A percentile compares a stretch with the other conserved stretches of the same genome.
These are phyloP conservation scores for Avahi laniger DNA, from an alignment of 2,797 vertebrate genomes.

Conservation along the genomic window DNA sequence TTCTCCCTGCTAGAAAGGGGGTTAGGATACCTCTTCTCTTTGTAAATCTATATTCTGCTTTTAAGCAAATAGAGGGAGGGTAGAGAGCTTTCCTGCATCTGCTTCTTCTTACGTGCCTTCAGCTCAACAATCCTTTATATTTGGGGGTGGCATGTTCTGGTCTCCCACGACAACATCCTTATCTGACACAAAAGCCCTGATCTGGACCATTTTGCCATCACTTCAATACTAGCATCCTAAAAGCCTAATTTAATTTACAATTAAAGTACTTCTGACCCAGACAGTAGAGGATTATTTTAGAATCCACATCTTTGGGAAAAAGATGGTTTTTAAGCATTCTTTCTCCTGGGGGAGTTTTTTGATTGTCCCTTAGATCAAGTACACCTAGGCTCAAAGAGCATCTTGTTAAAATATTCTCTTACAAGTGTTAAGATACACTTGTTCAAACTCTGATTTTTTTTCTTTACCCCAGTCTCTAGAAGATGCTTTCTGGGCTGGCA, in stretches of 20 bases:
- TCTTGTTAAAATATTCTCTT: conserved; percentile 49
- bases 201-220: background rate
- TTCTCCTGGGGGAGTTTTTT: conserved; percentile 18
- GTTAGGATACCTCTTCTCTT: background rate
- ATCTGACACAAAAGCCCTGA: background rate
- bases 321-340: conserved; percentile 22
- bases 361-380: conserved; percentile 33
- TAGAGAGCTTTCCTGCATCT: background rate
- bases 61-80: background rate
- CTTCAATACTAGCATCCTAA: conserved; percentile 3
- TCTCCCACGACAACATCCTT: background rate
- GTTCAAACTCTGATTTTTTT: conserved; percentile 24
- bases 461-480: conserved; percentile 28
- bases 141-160: background rate
- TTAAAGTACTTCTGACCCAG: background rate
- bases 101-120: background rate
- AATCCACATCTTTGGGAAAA: background rate
- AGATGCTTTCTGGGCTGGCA: conserved; percentile 23
- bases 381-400: background rate
- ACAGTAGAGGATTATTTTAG: background rate
- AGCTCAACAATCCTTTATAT: background rate
- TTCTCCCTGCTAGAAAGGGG: background rate
- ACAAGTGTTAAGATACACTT: conserved; percentile 36
- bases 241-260: conserved; percentile 30
- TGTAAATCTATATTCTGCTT: background rate